phyloP scores from a whole-genome alignment of 2,888 invertebrate species.

The Rosalia funebris region DNA sequence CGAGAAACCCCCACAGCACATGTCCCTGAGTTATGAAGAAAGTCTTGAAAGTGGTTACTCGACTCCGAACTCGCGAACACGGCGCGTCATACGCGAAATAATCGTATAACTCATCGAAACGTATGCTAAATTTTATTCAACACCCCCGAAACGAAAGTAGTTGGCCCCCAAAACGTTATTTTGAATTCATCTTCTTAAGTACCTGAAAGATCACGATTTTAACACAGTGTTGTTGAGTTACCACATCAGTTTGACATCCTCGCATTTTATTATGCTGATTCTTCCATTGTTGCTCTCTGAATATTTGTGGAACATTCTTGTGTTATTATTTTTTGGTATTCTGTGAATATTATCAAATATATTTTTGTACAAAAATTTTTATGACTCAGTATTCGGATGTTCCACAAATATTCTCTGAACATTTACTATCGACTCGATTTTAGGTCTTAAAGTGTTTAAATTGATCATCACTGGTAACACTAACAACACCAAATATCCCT shows the following conservation, averaged over 20 bases:
- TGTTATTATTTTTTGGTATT: constrained; percentile 5
- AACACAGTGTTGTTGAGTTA: constrained; percentile 36
- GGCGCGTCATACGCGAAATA: constrained; percentile 93
- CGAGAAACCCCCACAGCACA: constrained; percentile 86
- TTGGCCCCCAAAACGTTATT: constrained; percentile 25
- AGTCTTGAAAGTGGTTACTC: constrained; percentile 94
- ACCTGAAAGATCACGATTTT: constrained; percentile 45
- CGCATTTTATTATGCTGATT: not conserved
- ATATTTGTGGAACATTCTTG: constrained; percentile 17
- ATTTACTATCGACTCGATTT: not conserved
- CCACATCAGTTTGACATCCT: constrained; percentile 3
- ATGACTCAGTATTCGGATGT: constrained; percentile 6
- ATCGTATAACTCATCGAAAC: constrained; percentile 75
- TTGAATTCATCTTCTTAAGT: constrained; percentile 48
- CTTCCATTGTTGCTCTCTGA: not conserved
- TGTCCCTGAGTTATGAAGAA: constrained; percentile 92
- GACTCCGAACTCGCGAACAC: constrained; percentile 91
- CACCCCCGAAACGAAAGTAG: constrained; percentile 11
- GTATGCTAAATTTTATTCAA: not conserved
- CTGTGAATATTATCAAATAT: constrained; percentile 21
- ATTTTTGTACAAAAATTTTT: constrained; percentile 20
- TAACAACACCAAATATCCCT: constrained; percentile 32
- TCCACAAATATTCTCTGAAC: constrained; percentile 16
- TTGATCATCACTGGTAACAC: constrained; percentile 9
- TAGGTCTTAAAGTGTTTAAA: constrained; percentile 1